Conservation (phyloP, 2,888 invertebrate genomes). For the Leptopilina myrica region DNA sequence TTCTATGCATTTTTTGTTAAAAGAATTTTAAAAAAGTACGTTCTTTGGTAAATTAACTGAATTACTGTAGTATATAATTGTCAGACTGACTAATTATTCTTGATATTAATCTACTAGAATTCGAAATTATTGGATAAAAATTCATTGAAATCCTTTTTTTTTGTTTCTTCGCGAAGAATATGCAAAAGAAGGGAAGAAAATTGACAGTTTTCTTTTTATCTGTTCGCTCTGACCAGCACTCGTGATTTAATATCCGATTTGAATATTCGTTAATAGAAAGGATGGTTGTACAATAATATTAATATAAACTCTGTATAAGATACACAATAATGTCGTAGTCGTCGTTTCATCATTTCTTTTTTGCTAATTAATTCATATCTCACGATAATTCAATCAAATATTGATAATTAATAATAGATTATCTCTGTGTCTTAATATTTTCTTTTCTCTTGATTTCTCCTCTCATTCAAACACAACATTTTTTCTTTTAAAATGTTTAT, state of each 20-base stretch:
- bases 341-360: constrained; percentile 30
- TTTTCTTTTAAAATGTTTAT: too few relatives aligned
- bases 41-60: constrained; percentile 16
- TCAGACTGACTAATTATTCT: not conserved
- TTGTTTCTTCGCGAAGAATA: not conserved
- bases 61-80: not conserved
- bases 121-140: too few relatives aligned
- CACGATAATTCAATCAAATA: constrained; percentile 56
- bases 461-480: constrained; percentile 17
- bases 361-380: constrained; percentile 46
- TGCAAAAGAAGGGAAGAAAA: constrained; percentile 27
- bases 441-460: constrained; percentile 6
- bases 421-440: constrained; percentile 60
- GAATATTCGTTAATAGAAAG: constrained; percentile 66
- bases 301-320: constrained; percentile 75
- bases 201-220: constrained; percentile 31
- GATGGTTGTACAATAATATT: constrained; percentile 70
- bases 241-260: constrained; percentile 7
- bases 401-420: constrained; percentile 62
- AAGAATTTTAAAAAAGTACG: not conserved
- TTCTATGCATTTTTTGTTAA: too few relatives aligned
- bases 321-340: constrained; percentile 72
- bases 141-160: too few relatives aligned
- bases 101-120: too few relatives aligned
- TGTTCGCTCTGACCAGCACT: constrained; percentile 21